Percentiles rank a stretch among this genome's conserved stretches.
phyloP scores from a whole-genome alignment of 1,140 invertebrate species.

The Drosophila melanogaster region Release_6_plus_ISO1_MT NT_033777.3:19539001-19539500 shows the following conservation, averaged over 20 bases:
- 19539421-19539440: too few species aligned
- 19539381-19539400: constrained; percentile 64
- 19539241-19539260: constrained; percentile 48
- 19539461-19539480: constrained; percentile 6
- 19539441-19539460: constrained; percentile 26
- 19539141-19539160: constrained; percentile 29
- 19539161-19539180: constrained; percentile 35
- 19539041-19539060: constrained; percentile 78
- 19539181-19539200: constrained; percentile 68
- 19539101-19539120: constrained; percentile 49
- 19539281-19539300: neutral
- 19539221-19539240: constrained; percentile 75
- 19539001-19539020: constrained; percentile 53
- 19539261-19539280: constrained; percentile 70
- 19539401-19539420: constrained; percentile 15
- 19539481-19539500: constrained; percentile 17
- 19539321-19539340: constrained; percentile 70
- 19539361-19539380: constrained; percentile 83
- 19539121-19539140: constrained; percentile 10
- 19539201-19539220: constrained; percentile 45
- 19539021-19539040: constrained; percentile 35
- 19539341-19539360: constrained; percentile 77
- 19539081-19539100: constrained; percentile 31
- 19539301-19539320: neutral
- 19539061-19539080: constrained; percentile 36